Evolutionary conservation across 2,797 vertebrate genomes (phyloP).

Genomic region (Acropternis orthonyx): DNA sequence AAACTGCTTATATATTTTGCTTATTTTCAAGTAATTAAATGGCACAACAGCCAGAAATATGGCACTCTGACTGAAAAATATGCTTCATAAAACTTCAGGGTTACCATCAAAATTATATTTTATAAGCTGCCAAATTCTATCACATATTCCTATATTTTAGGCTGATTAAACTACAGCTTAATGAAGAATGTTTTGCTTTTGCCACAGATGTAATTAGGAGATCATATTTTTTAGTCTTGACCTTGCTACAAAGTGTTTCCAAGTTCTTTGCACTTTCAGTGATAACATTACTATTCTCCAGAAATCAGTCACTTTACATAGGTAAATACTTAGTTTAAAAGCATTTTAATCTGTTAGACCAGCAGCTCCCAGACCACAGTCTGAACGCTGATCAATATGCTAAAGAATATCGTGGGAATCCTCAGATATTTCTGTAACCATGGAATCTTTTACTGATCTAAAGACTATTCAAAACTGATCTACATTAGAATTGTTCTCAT

Average conservation of each 20-base stretch:
- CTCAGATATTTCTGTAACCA: not conserved
- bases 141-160: not conserved
- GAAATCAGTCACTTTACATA: not conserved
- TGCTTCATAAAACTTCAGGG: not conserved
- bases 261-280: not conserved
- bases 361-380: not conserved
- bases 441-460: not conserved
- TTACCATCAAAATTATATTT: not conserved
- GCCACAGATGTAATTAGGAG: rapidly evolving
- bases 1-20: not conserved
- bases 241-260: not conserved
- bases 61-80: not conserved
- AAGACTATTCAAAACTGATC: not conserved
- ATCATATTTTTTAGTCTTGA: not conserved
- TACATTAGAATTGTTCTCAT: not conserved
- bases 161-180: not conserved
- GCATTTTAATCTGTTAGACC: not conserved
- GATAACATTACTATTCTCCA: not conserved
- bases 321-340: not conserved
- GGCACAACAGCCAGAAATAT: not conserved
- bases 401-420: not conserved
- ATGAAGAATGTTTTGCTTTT: not conserved
- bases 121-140: not conserved
- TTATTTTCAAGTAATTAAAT: not conserved
- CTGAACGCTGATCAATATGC: not conserved